These are phyloP conservation scores for Ispidina lecontei DNA, from an alignment of 2,797 vertebrate species.

Conservation along the genomic window DNA sequence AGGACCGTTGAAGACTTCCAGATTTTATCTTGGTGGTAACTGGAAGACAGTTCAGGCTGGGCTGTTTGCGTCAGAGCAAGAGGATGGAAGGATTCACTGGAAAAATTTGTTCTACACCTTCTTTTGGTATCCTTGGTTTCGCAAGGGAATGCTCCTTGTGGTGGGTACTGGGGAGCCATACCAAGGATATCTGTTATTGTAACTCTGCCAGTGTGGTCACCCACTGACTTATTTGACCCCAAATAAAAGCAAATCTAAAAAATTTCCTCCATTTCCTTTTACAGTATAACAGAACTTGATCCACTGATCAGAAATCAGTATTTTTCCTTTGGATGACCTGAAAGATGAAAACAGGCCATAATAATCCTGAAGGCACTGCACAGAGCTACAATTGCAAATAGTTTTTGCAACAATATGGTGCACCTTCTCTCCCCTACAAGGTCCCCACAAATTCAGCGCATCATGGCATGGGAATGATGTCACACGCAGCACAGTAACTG, in stretches of 20 bases:
- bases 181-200: neutral
- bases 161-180: neutral
- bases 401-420: neutral
- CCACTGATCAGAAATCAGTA: neutral
- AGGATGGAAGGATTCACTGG: neutral
- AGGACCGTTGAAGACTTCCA: neutral
- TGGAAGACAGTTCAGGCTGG: neutral
- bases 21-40: neutral
- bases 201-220: neutral
- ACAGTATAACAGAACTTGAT: neutral
- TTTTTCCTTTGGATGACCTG: neutral
- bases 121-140: neutral
- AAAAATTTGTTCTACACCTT: rapidly evolving
- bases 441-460: neutral
- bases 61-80: neutral
- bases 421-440: neutral
- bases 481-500: neutral
- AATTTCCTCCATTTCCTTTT: neutral
- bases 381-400: neutral
- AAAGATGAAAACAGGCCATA: neutral
- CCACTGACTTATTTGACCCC: neutral
- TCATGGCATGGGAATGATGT: neutral
- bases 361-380: neutral
- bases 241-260: neutral
- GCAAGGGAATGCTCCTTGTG: neutral